phyloP scores from a whole-genome alignment of 2,888 invertebrate genomes.

The Thymelicus sylvestris region DNA sequence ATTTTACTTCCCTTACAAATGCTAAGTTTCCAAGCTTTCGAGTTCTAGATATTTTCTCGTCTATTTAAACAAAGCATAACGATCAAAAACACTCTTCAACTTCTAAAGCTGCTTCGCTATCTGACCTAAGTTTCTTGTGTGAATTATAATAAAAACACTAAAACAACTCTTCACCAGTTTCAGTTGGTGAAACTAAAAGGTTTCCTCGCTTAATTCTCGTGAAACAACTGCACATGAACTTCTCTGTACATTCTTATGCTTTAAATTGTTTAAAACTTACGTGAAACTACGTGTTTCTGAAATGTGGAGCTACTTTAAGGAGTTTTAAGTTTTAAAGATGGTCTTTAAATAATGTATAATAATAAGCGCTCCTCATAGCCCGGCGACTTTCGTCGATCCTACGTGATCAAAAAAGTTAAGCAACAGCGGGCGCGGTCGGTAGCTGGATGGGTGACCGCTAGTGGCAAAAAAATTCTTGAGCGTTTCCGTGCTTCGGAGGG shows the following conservation, averaged over 20 bases:
- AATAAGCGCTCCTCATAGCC: neutral
- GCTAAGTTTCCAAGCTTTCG: too few relatives aligned
- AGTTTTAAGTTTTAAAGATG: neutral
- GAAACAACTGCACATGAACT: slow-evolving; percentile 1
- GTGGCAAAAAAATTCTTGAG: too few relatives aligned
- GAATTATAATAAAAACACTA: neutral
- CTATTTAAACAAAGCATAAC: neutral
- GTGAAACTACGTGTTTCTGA: neutral
- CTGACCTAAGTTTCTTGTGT: neutral
- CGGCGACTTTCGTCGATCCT: too few relatives aligned
- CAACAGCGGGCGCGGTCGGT: too few relatives aligned
- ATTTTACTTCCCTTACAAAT: too few relatives aligned
- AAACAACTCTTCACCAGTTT: slow-evolving; percentile 1
- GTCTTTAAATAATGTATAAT: neutral
- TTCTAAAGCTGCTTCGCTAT: neutral
- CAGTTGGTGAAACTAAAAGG: slow-evolving; percentile 6
- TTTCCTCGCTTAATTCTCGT: slow-evolving; percentile 6
- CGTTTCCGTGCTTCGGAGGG: too few relatives aligned
- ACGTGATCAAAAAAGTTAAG: too few relatives aligned
- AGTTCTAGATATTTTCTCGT: too few relatives aligned
- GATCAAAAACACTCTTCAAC: neutral
- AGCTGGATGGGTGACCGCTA: too few relatives aligned
- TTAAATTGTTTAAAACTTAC: neutral
- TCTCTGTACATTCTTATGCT: neutral
- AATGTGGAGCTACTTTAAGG: neutral